Evolutionary conservation across 1,140 invertebrate species (phyloP).

Genomic region (Dryas iulia): DNA sequence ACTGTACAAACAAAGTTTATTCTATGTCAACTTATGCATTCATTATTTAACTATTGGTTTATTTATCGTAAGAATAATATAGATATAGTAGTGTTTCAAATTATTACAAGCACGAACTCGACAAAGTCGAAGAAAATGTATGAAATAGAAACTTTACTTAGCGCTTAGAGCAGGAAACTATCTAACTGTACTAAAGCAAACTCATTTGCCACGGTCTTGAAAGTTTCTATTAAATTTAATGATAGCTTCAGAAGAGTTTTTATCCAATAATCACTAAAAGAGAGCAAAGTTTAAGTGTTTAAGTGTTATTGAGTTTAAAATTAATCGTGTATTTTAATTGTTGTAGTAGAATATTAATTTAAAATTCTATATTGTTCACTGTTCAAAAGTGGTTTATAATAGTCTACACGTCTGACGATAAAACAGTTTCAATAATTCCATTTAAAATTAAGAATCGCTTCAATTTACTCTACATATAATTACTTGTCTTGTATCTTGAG

Average conservation of each 20-base stretch:
- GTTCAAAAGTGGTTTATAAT: too few species aligned
- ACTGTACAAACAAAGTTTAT: neutral
- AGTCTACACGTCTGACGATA: too few species aligned
- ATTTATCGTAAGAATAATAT: too few species aligned
- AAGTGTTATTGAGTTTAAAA: neutral
- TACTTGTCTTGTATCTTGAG: too few species aligned
- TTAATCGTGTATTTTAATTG: neutral
- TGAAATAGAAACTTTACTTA: neutral
- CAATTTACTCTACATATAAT: too few species aligned
- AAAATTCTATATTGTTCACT: too few species aligned
- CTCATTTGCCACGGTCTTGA: conserved; percentile 7
- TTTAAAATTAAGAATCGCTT: too few species aligned
- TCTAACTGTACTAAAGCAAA: conserved; percentile 8
- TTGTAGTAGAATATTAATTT: too few species aligned
- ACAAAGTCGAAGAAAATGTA: neutral
- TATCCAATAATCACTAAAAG: conserved; percentile 13
- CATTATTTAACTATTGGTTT: too few species aligned
- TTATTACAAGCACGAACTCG: neutral
- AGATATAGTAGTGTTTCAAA: too few species aligned
- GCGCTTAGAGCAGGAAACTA: neutral
- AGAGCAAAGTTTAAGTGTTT: neutral
- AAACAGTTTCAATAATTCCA: too few species aligned
- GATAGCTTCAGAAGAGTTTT: conserved; percentile 13
- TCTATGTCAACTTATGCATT: neutral
- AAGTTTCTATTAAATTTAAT: conserved; percentile 28